phyloP scores from a whole-genome alignment of 2,888 invertebrate genomes.

The Sicus ferrugineus region DNA sequence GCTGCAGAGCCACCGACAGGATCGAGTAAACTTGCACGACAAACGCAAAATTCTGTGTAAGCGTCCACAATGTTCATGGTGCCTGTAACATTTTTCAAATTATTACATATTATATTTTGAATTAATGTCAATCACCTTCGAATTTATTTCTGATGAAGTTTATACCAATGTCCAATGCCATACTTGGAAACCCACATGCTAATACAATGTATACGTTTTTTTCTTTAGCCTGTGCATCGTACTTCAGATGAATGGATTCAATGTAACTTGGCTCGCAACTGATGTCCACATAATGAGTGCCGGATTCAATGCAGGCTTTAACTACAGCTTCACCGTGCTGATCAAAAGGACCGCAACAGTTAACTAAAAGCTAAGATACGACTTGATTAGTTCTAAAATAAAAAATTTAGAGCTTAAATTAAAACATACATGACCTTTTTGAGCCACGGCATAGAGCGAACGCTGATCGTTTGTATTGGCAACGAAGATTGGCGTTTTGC shows the following conservation, averaged over 20 bases:
- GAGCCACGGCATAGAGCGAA: conserved; percentile 81
- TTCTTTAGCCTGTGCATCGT: conserved; percentile 74
- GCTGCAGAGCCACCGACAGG: conserved; percentile 34
- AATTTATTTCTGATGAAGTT: conserved; percentile 77
- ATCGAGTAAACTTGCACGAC: conserved; percentile 21
- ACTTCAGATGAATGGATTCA: conserved; percentile 81
- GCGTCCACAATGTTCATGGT: conserved; percentile 43
- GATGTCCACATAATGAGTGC: conserved; percentile 87
- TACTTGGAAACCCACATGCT: conserved; percentile 89
- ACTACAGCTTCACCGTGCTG: conserved; percentile 80
- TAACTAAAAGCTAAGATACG: conserved; percentile 69
- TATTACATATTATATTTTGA: neutral
- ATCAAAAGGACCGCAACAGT: conserved; percentile 88
- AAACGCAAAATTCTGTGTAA: conserved; percentile 37
- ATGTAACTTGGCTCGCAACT: conserved; percentile 88
- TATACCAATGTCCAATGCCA: conserved; percentile 86
- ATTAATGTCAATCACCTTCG: conserved; percentile 60
- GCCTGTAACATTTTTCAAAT: conserved; percentile 31
- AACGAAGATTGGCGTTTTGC: conserved; percentile 71
- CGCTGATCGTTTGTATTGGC: conserved; percentile 78
- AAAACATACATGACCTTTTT: conserved; percentile 70
- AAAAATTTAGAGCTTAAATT: neutral
- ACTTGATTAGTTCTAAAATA: neutral
- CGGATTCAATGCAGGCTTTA: conserved; percentile 77
- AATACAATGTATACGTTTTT: conserved; percentile 82